These are phyloP conservation scores for Agriopis marginaria DNA, from an alignment of 2,888 invertebrate species.

Conservation along the genomic window DNA sequence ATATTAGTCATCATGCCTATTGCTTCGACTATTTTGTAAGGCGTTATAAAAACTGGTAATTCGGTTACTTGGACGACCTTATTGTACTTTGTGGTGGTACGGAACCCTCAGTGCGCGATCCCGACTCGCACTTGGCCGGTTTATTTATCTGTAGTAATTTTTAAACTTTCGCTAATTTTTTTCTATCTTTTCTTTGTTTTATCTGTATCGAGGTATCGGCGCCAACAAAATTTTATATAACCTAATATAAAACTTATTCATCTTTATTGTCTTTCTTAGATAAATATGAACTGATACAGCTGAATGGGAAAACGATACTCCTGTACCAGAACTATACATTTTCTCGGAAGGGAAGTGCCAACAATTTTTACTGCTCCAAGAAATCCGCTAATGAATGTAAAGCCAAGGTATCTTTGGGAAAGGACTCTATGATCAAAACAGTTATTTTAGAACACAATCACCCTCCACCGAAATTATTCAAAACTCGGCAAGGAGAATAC, in stretches of 20 bases:
- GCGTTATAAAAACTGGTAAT: no score
- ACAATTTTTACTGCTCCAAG: constrained; percentile 38
- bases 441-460: constrained; percentile 31
- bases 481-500: constrained; percentile 47
- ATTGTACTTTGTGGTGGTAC: no score
- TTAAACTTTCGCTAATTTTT: no score
- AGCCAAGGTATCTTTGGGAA: constrained; percentile 37
- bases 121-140: no score
- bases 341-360: constrained; percentile 30
- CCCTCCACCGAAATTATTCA: constrained; percentile 29
- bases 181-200: no score
- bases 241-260: background rate
- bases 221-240: background rate
- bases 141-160: no score
- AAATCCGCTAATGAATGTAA: constrained; percentile 24
- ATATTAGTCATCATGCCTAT: no score
- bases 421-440: constrained; percentile 17
- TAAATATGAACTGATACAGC: constrained; percentile 13
- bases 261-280: background rate
- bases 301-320: constrained; percentile 28
- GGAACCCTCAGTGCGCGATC: no score
- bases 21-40: no score
- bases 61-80: no score
- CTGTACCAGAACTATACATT: constrained; percentile 39
- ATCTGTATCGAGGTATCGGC: no score